Base-by-base conservation (phyloP, 2,113 vertebrate genomes). In the Cyanocitta stelleri region DNA sequence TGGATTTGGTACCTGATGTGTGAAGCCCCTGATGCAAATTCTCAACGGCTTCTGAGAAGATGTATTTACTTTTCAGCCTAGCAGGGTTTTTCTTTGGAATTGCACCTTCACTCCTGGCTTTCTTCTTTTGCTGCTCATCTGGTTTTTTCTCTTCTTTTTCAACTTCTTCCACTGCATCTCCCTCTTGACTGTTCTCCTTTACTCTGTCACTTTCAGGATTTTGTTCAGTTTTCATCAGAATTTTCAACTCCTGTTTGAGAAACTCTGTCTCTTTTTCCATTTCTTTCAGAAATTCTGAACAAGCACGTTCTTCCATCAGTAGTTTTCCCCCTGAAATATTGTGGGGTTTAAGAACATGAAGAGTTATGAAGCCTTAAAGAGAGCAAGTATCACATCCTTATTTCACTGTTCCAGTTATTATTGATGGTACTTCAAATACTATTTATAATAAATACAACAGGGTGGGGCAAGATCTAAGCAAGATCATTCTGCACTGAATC, bases 21-120 rank as follows among this genome's bases (percentile, higher is more conserved):
- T 97, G 97, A 6, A 96, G 95, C 24, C 97, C 97, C 0, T 75
- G 78, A 27, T 98, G 97, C 85, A 98, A 90, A 92, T 98, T 98
- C 74, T 97, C 93, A 3, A 27, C 79, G 5, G 94, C 93, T 63
- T 97, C 97, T 30, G 97, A 96, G 90, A 98, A 97, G 1, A 37
- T 80, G 32, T 90, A 92, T 9, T 46, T 90, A 49, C 85, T 96
- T 52, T 87, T 93, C 18, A 76, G 86, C 64, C 78, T 83, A 7
- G 54, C 7, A 5, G 21, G 33, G 9, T 15, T 75, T 86, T 61
- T 69, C 37, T 37, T 27, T 58, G 84, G 51, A 43, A 21, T 56
- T 29, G 49, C 20, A 39, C 8, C 4, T 61, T 94, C 90, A 10
- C 32, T 23, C 17, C 13, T 23, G 9, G 7, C 5, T 43, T 64